These are phyloP conservation scores for Platyscapa corneri DNA, from an alignment of 1,140 invertebrate genomes.

Conservation along the genomic window DNA sequence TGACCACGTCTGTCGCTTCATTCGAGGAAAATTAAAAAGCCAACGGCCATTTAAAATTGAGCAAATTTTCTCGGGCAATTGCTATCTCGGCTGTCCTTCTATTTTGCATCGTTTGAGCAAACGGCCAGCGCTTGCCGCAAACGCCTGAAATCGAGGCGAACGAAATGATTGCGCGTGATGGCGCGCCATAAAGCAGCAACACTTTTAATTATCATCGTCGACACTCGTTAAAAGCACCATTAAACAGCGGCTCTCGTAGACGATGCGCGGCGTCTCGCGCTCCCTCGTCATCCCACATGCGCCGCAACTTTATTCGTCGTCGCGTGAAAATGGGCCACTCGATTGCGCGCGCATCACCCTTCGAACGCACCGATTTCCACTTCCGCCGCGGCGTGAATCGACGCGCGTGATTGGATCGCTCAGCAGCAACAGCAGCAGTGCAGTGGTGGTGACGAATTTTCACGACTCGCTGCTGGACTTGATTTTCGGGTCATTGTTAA, in stretches of 20 bases:
- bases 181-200: neutral
- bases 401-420: neutral
- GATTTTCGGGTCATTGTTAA: neutral
- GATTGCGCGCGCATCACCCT: neutral
- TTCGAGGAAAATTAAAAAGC: neutral
- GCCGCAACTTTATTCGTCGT: neutral
- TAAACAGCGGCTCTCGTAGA: neutral
- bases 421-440: no score
- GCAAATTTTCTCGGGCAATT: neutral
- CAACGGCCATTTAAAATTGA: neutral
- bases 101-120: neutral
- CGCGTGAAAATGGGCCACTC: conserved; percentile 11
- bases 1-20: neutral
- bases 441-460: no score
- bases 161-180: neutral
- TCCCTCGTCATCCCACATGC: no score
- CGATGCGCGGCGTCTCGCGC: no score
- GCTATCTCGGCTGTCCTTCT: neutral
- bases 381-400: neutral
- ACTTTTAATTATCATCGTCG: neutral
- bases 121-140: neutral
- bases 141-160: neutral
- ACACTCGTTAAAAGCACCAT: neutral
- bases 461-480: neutral
- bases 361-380: conserved; percentile 8